Evolutionary conservation across 2,888 invertebrate genomes (phyloP).

Genomic region (Xanthorhoe designata): DNA sequence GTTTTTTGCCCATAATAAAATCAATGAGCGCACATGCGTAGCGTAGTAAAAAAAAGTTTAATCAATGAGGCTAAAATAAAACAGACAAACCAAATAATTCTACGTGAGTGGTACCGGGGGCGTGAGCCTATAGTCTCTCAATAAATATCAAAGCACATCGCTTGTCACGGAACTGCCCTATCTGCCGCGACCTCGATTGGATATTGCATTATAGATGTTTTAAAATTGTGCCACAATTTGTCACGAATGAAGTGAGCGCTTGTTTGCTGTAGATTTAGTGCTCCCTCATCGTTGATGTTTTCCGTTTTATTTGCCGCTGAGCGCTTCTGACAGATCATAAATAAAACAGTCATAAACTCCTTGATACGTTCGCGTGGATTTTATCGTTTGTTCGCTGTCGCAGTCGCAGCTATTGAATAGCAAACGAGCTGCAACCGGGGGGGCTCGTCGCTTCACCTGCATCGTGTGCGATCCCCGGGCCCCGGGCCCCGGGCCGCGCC

Average conservation of each 20-base stretch:
- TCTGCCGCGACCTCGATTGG: constrained; percentile 19
- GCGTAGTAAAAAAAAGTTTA: too few species aligned
- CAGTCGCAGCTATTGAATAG: constrained; percentile 1
- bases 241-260: background rate
- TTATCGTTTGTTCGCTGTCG: background rate
- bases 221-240: constrained; percentile 4
- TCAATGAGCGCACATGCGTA: too few species aligned
- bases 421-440: background rate
- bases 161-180: constrained; percentile 4
- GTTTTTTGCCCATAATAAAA: too few species aligned
- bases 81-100: too few species aligned
- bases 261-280: background rate
- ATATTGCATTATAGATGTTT: constrained; percentile 24
- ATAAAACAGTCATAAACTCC: background rate
- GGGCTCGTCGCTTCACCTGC: too few species aligned
- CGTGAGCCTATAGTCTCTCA: background rate
- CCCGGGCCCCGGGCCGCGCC: too few species aligned
- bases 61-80: too few species aligned
- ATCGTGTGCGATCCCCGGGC: background rate
- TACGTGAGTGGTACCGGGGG: too few species aligned
- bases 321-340: background rate
- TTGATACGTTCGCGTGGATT: background rate
- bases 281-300: background rate
- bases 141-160: constrained; percentile 10
- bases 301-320: background rate